Conservation (phyloP, 2,888 invertebrate species). For the Lepidonotus clava region DNA sequence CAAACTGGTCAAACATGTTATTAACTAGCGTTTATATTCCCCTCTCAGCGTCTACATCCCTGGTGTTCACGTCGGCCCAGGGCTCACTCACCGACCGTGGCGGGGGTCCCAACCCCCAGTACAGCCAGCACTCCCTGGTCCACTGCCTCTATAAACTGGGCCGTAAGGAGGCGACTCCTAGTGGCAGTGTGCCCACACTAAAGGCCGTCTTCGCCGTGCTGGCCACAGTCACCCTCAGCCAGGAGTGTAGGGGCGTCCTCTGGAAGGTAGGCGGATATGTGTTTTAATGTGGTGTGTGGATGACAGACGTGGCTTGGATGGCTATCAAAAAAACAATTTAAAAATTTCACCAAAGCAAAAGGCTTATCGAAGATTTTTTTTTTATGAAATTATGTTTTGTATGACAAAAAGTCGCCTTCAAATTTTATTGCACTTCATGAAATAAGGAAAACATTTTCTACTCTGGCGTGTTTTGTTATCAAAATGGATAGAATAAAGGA, state of each 20-base stretch:
- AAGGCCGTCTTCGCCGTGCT: constrained; percentile 71
- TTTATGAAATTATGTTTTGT: too few relatives aligned
- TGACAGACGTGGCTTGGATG: too few relatives aligned
- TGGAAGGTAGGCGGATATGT: constrained; percentile 79
- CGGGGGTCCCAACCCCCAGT: constrained; percentile 56
- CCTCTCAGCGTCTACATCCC: constrained; percentile 62
- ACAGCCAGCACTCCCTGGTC: constrained; percentile 74
- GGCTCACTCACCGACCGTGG: constrained; percentile 41
- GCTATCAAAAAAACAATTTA: too few relatives aligned
- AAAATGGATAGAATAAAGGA: too few relatives aligned
- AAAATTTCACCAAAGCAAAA: too few relatives aligned
- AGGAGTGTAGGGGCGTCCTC: constrained; percentile 76
- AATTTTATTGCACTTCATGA: too few relatives aligned
- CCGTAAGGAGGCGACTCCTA: constrained; percentile 51
- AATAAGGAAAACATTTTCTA: too few relatives aligned
- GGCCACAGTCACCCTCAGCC: constrained; percentile 72
- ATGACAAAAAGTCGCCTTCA: too few relatives aligned
- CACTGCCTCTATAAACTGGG: constrained; percentile 74
- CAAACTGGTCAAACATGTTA: too few relatives aligned
- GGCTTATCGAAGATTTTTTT: too few relatives aligned
- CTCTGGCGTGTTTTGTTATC: too few relatives aligned
- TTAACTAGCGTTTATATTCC: background rate
- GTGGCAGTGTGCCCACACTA: constrained; percentile 50
- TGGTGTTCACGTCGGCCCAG: constrained; percentile 61
- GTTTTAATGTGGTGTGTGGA: too few relatives aligned